Base-by-base conservation (phyloP, 1,140 invertebrate genomes). In the Nephila pilipes region DNA sequence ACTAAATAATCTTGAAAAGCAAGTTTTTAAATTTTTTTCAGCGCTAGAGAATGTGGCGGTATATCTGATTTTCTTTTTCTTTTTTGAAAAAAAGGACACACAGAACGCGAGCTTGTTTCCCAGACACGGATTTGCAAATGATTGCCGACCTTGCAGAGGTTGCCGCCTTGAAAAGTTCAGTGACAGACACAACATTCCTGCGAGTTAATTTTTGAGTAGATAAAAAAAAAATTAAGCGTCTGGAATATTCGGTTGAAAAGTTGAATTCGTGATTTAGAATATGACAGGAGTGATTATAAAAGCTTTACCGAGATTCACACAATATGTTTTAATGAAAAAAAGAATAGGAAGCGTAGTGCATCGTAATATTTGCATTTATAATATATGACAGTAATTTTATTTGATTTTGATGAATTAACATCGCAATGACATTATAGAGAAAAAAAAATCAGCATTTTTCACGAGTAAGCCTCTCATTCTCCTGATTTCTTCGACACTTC, bases 151-250 rank as follows among this genome's bases (percentile, higher is more conserved):
- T 75, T 75, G 69, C 29, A 36, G 32, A 75, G 69, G 18, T 25
- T 65, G 63, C 32, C 69, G 29, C 69, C 69, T 75, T 36, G 69
- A 18, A 32, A 75, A 32, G 69, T 75, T 75, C 69, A 75, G 69
- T 75, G 69, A 75, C 69, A 75, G 69, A 5, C 16, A 6, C 69
- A 75, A 18, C 29, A 75, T 32, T 75, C 29, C 32, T 75, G 3
- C 32, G 46, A 36, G 29, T 32, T 75, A 75, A 75, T 16, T 5
- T 75, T 29, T 75, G 16, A 16, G 32, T 75, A 32, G 16, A 36
- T 29, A 16, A 18, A 69, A 69, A 25, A 16, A 36, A 69, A 69
- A 32, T 36, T 0, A 32, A 75, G 5, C 29, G 29, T 75, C 69
- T 75, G 69, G 69, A 75, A 32, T 32, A 32, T 75, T 69, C 25